These are phyloP conservation scores for Mamestra configurata DNA, from an alignment of 1,140 invertebrate genomes.

Conservation along the genomic window DNA sequence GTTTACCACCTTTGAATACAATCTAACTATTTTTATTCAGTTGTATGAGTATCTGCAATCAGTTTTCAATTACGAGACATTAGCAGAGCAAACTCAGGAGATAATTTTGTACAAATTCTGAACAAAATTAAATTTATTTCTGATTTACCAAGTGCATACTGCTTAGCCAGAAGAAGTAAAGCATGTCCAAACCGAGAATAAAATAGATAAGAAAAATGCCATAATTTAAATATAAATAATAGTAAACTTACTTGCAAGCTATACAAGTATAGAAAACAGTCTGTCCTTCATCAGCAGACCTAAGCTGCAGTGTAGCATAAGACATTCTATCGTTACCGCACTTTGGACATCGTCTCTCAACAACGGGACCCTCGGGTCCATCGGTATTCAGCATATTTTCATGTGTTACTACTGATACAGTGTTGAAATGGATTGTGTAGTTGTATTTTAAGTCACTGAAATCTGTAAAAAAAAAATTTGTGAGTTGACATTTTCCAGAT, in stretches of 20 bases:
- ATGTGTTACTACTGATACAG: conserved; percentile 76
- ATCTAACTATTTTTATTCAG: too few species aligned
- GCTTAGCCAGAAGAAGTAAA: too few species aligned
- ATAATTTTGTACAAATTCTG: too few species aligned
- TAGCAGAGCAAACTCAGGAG: too few species aligned
- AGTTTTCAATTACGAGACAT: too few species aligned
- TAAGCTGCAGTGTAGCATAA: conserved; percentile 97
- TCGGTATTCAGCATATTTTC: conserved; percentile 76
- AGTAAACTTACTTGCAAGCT: conserved; percentile 94
- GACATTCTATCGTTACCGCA: conserved; percentile 98
- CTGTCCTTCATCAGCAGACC: conserved; percentile 99
- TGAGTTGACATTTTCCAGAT: too few species aligned
- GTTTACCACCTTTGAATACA: too few species aligned
- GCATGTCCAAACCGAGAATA: neutral
- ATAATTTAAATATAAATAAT: too few species aligned
- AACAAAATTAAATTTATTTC: too few species aligned
- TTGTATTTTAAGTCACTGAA: conserved; percentile 90
- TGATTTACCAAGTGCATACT: too few species aligned
- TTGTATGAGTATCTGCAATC: too few species aligned
- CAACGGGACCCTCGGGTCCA: conserved; percentile 92
- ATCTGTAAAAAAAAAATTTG: conserved; percentile 84
- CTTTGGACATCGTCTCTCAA: conserved; percentile 95
- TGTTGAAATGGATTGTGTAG: conserved; percentile 92
- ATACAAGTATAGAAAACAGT: conserved; percentile 99
- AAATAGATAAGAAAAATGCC: too few species aligned